Evolutionary conservation across 2,113 vertebrate genomes (phyloP).

Genomic region (Nyctereutes procyonoides): DNA sequence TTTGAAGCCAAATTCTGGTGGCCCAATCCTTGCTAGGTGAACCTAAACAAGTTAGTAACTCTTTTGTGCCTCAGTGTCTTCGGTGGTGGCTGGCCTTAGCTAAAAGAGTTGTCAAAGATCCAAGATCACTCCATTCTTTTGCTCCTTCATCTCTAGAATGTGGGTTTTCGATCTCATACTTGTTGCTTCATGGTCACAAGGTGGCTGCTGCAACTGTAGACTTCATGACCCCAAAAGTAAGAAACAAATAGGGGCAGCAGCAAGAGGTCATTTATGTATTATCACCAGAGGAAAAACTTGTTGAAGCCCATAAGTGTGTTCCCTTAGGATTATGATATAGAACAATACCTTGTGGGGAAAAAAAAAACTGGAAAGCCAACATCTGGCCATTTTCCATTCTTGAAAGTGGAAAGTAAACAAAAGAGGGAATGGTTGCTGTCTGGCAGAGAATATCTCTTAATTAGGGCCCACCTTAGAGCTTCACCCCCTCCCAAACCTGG

Average conservation of each 20-base stretch:
- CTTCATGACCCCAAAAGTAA: not conserved
- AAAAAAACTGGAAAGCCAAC: not conserved
- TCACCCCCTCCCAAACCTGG: not conserved
- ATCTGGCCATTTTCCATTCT: not conserved
- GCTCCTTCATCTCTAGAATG: too few species aligned
- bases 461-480: not conserved
- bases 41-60: not conserved
- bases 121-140: not conserved
- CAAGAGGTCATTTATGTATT: not conserved
- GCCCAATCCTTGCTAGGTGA: accelerated
- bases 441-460: not conserved
- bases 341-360: not conserved
- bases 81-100: not conserved
- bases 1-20: not conserved
- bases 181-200: not conserved
- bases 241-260: too few species aligned
- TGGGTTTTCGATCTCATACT: not conserved
- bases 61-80: not conserved
- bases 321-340: not conserved
- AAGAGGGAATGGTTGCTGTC: not conserved
- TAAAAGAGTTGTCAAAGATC: not conserved
- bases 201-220: not conserved
- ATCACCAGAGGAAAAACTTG: not conserved
- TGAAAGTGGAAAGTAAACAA: not conserved
- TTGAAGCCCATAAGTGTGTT: not conserved